phyloP scores from a whole-genome alignment of 2,888 invertebrate species.

The Clistopyga incitator region DNA sequence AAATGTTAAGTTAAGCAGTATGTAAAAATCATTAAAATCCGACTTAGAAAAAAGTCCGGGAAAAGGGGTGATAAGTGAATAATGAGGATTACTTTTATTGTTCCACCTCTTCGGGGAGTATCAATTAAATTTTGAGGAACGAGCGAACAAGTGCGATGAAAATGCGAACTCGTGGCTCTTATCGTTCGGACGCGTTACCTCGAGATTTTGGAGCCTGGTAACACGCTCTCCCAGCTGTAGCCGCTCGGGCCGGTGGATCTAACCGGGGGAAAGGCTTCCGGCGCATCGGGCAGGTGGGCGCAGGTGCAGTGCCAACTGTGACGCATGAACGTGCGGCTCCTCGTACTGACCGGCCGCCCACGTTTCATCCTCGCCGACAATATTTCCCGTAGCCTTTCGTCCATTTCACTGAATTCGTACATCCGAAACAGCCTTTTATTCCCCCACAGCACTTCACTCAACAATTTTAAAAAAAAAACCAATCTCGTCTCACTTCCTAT shows the following conservation, averaged over 20 bases:
- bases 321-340: constrained; percentile 78
- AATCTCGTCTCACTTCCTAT: no score
- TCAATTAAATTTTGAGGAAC: no score
- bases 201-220: constrained; percentile 55
- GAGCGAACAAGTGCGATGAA: neutral
- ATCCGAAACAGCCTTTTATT: constrained; percentile 23
- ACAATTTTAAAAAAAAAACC: no score
- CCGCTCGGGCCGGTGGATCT: constrained; percentile 71
- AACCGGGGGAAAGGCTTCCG: constrained; percentile 70
- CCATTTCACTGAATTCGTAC: constrained; percentile 56
- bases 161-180: neutral
- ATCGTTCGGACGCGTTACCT: constrained; percentile 19
- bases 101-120: no score
- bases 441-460: neutral
- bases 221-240: constrained; percentile 68
- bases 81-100: no score
- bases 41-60: no score
- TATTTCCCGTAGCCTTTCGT: constrained; percentile 60
- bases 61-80: no score
- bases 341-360: constrained; percentile 38
- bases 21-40: no score
- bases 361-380: constrained; percentile 58
- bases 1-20: no score
- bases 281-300: constrained; percentile 76
- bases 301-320: constrained; percentile 83